These are phyloP conservation scores for Nephrotoma appendiculata DNA, from an alignment of 2,888 invertebrate species.

Conservation along the genomic window DNA sequence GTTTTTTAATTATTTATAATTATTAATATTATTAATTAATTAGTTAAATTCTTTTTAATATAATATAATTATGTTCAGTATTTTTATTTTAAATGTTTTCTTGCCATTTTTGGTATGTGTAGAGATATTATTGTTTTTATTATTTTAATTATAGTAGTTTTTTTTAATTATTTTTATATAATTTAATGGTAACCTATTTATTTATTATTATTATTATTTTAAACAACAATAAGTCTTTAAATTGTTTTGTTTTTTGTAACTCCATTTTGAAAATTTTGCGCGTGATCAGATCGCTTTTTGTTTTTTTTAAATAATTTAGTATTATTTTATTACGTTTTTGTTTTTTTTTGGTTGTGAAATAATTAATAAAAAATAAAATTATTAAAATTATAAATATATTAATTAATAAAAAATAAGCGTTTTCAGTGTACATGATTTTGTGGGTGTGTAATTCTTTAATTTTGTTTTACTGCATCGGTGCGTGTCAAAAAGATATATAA, in stretches of 20 bases:
- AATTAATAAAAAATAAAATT: background rate
- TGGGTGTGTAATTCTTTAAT: background rate
- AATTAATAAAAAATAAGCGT: background rate
- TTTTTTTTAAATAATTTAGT: background rate
- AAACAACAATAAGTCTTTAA: background rate
- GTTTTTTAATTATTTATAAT: background rate
- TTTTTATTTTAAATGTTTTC: background rate
- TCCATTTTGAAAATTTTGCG: background rate
- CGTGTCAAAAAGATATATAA: background rate
- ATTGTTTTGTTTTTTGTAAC: background rate
- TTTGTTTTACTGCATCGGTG: background rate
- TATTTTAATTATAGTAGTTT: background rate
- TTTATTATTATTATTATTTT: background rate
- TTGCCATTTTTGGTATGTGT: background rate
- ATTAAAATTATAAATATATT: background rate
- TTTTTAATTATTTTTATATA: background rate
- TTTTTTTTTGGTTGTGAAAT: background rate
- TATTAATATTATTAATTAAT: background rate
- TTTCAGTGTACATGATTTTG: background rate
- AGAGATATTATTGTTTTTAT: background rate
- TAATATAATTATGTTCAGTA: background rate
- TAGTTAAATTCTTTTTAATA: background rate
- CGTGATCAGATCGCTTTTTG: background rate
- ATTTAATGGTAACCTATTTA: background rate
- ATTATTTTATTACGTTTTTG: background rate